Evolutionary conservation across 2,113 vertebrate genomes (phyloP), one percentile per base, ranked within the genome.

Genomic region (Saccopteryx bilineata): DNA sequence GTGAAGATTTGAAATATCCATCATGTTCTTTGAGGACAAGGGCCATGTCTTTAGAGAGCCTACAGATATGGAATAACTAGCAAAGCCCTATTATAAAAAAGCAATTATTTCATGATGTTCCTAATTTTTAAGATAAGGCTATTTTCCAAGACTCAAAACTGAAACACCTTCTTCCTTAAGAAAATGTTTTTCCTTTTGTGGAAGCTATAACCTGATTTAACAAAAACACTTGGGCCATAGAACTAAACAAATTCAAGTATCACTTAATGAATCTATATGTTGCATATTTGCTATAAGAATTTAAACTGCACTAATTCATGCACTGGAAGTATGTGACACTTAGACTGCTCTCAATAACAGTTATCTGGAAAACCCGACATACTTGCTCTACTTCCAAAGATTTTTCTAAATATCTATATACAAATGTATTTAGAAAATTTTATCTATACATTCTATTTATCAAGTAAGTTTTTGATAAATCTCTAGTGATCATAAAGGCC

Each of bases 61-160:
- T 63, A 89, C 17, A 87, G 24, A 63, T 65, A 66, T 9, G 54
- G 54, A 84, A 93, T 78, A 89, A 92, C 79, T 89, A 91, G 39
- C 75, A 85, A 96, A 86, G 58, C 7, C 56, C 60, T 31, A 83
- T 9, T 52, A 60, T 19, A 33, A 84, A 83, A 97, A 95, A 71
- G 31, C 21, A 89, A 39, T 86, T 39, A 89, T 94, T 87, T 93
- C 33, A 83, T 74, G 52, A 90, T 75, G 33, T 52, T 50, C 33
- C 21, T n/a, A 75, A 83, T 74, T 92, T 90, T 58, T 14, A 52
- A 83, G 90, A 74, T 82, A 18, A 90, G 21, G n/a, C 75, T 87
- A 80, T 71, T 96, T 94, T 81, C 85, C 56, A 87, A 95, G 89
- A 83, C 69, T 91, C 50, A 90, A 66, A 87, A 93, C 7, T 87